These are phyloP conservation scores for Oenanthe melanoleuca DNA, from an alignment of 2,113 vertebrate genomes.

Conservation along the genomic window DNA sequence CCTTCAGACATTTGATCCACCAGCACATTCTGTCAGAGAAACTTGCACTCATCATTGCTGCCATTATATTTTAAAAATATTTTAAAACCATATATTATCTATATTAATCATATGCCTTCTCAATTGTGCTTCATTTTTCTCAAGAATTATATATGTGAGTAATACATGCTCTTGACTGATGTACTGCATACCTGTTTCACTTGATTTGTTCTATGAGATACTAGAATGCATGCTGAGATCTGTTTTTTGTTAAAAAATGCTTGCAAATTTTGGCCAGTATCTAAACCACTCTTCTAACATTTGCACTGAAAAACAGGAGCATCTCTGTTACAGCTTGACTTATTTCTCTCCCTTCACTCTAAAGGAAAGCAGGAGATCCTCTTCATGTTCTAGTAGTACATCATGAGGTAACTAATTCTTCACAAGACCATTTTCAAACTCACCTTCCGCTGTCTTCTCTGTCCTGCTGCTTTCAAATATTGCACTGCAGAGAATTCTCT, in stretches of 20 bases:
- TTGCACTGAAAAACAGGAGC: background rate
- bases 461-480: background rate
- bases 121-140: background rate
- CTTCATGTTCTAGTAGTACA: background rate
- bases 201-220: background rate
- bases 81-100: background rate
- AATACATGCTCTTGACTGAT: background rate
- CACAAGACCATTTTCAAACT: background rate
- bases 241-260: background rate
- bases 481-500: background rate
- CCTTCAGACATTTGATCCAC: background rate
- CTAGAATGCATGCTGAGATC: background rate
- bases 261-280: background rate
- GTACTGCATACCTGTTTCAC: background rate
- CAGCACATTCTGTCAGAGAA: background rate
- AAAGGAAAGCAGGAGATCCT: background rate
- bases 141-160: background rate
- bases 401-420: background rate
- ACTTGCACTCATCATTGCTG: background rate
- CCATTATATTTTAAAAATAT: background rate
- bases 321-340: background rate
- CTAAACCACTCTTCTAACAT: background rate
- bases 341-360: background rate
- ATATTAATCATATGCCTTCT: background rate
- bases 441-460: background rate